These are phyloP conservation scores for Ophioninae sp. DNA, from an alignment of 2,888 invertebrate genomes.

Conservation along the genomic window DNA sequence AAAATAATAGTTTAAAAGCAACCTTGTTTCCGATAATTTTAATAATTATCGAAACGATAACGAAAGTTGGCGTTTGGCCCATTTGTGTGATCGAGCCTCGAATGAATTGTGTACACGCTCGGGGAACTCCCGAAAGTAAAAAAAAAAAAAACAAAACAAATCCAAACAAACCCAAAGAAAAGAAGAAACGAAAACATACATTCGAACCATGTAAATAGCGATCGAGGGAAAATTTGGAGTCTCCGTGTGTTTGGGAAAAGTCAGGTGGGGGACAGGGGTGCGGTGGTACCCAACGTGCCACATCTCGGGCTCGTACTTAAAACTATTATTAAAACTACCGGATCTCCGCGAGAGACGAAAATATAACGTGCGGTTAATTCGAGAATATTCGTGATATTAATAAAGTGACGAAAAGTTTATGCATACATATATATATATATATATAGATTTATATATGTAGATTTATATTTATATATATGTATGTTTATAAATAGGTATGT, in stretches of 20 bases:
- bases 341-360: not conserved
- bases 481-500: too few relatives aligned
- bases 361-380: constrained; percentile 12
- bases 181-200: not conserved
- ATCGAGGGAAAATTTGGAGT: not conserved
- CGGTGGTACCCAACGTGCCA: not conserved
- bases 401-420: constrained; percentile 26
- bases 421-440: not conserved
- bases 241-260: not conserved
- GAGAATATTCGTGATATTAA: constrained; percentile 36
- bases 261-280: not conserved
- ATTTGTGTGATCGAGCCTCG: not conserved
- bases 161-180: too few relatives aligned
- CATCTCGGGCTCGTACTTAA: not conserved
- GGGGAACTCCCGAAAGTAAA: not conserved
- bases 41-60: not conserved
- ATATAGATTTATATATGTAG: not conserved
- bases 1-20: not conserved
- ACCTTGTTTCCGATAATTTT: not conserved
- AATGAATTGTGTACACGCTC: not conserved
- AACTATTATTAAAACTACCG: constrained; percentile 9
- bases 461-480: too few relatives aligned
- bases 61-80: constrained; percentile 47
- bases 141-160: too few relatives aligned
- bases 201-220: constrained; percentile 1